Evolutionary conservation across 2,797 vertebrate genomes (phyloP).

Genomic region (Darevskia nairensis): DNA sequence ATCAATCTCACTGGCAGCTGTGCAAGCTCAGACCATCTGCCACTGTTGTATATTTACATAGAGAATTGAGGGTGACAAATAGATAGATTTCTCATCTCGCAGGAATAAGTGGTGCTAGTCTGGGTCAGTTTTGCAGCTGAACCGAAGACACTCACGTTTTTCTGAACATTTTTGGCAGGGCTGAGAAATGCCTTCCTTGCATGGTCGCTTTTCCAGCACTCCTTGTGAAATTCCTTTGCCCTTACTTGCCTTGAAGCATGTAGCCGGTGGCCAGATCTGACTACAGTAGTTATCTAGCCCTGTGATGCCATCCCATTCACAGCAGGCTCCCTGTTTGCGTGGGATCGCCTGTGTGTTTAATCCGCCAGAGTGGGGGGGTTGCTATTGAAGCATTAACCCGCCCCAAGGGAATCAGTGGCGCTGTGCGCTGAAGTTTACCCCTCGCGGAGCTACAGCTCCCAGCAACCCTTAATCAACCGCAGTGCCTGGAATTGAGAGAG

Average conservation of each 20-base stretch:
- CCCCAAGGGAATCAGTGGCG: too few relatives aligned
- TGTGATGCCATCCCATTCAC: neutral
- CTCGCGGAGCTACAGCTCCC: too few relatives aligned
- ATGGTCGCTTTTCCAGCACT: neutral
- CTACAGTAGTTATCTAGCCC: too few relatives aligned
- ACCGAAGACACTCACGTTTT: neutral
- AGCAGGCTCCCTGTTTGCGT: neutral
- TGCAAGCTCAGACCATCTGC: constrained; percentile 69
- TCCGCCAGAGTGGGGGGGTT: neutral
- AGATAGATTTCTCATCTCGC: constrained; percentile 29
- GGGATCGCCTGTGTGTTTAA: neutral
- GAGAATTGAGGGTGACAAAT: constrained; percentile 57
- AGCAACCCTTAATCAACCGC: too few relatives aligned
- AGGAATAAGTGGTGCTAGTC: constrained; percentile 43
- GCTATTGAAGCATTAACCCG: too few relatives aligned
- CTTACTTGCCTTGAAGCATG: neutral
- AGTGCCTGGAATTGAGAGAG: too few relatives aligned
- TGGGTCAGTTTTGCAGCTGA: constrained; percentile 20
- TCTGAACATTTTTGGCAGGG: neutral
- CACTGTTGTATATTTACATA: constrained; percentile 48
- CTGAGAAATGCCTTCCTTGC: neutral
- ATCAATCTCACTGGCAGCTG: constrained; percentile 61
- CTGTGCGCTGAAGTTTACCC: too few relatives aligned
- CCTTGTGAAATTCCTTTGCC: too few relatives aligned
- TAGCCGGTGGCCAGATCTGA: neutral